phyloP scores from a whole-genome alignment of 2,888 invertebrate species.

The Cantharis rustica region DNA sequence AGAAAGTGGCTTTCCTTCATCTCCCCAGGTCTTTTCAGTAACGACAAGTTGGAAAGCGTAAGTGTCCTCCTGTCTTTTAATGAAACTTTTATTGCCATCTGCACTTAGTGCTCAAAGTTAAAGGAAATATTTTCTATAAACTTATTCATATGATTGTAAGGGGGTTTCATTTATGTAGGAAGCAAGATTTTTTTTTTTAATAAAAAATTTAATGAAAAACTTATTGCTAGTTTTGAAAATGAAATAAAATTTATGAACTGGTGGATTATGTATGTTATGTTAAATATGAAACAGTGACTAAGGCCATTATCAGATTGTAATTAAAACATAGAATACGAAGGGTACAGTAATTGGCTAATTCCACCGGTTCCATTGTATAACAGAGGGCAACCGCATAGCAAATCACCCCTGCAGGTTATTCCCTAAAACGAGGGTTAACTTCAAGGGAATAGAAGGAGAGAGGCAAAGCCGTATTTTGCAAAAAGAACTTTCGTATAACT shows the following conservation, averaged over 20 bases:
- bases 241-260: conserved; percentile 9
- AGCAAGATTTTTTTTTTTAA: too few species aligned
- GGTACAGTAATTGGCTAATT: conserved; percentile 57
- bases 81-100: not conserved
- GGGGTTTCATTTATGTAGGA: too few species aligned
- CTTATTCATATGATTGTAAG: not conserved
- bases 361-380: conserved; percentile 55
- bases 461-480: conserved; percentile 20
- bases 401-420: conserved; percentile 48
- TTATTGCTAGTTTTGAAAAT: not conserved
- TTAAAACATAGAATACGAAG: conserved; percentile 56
- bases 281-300: conserved; percentile 36
- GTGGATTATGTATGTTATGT: conserved; percentile 7
- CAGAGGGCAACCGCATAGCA: conserved; percentile 57
- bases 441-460: conserved; percentile 16
- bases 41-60: not conserved
- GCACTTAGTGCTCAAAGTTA: not conserved
- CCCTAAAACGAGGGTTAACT: conserved; percentile 30
- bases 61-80: not conserved
- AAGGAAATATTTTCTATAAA: not conserved
- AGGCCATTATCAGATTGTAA: conserved; percentile 55
- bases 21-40: not conserved
- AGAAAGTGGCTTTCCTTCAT: not conserved
- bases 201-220: not conserved
- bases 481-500: conserved; percentile 3